phyloP scores from a whole-genome alignment of 2,888 invertebrate genomes.

The Chrysolina haemoptera region DNA sequence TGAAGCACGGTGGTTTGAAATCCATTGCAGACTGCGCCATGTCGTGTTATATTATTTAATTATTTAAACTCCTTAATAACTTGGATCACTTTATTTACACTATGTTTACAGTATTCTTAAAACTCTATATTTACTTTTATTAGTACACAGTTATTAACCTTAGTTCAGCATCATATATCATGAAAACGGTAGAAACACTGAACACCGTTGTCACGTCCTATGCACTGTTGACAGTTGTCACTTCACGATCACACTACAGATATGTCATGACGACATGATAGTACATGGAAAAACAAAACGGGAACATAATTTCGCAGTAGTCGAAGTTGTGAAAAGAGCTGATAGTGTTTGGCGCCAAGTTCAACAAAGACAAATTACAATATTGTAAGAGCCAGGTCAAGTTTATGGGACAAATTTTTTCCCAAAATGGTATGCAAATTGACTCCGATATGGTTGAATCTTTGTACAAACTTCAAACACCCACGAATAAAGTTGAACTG shows the following conservation, averaged over 20 bases:
- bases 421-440: constrained; percentile 26
- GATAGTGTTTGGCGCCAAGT: constrained; percentile 13
- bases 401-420: constrained; percentile 30
- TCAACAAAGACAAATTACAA: constrained; percentile 28
- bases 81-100: neutral
- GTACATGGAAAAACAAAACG: constrained; percentile 11
- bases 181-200: too few species aligned
- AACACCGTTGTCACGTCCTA: too few species aligned
- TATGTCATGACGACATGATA: constrained; percentile 31
- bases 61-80: neutral
- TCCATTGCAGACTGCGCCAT: constrained; percentile 28
- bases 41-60: too few species aligned
- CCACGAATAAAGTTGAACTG: constrained; percentile 14
- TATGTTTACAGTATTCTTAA: neutral
- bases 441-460: constrained; percentile 19
- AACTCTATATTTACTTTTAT: too few species aligned
- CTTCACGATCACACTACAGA: too few species aligned
- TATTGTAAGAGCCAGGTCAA: constrained; percentile 18
- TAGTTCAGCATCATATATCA: too few species aligned
- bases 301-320: constrained; percentile 27
- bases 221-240: too few species aligned
- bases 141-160: too few species aligned
- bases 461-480: constrained; percentile 1
- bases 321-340: constrained; percentile 24
- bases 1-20: constrained; percentile 24